A percentile compares a stretch with the other conserved stretches of the same genome.
Conservation (phyloP, 1,140 invertebrate genomes). For the Atta colombica region DNA sequence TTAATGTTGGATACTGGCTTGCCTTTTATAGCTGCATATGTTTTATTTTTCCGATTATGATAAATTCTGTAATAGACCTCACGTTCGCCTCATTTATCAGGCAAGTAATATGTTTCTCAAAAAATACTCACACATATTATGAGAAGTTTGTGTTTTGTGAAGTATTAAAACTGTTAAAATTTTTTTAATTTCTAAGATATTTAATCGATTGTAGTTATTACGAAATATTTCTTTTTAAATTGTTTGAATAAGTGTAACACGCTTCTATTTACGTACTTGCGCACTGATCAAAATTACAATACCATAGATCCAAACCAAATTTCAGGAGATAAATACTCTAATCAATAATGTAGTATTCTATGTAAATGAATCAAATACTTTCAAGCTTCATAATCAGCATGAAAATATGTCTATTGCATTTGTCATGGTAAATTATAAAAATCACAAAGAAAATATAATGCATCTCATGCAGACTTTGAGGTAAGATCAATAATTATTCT, state of each 20-base stretch:
- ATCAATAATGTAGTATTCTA: background rate
- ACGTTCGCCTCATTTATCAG: constrained; percentile 7
- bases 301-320: background rate
- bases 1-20: background rate
- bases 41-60: background rate
- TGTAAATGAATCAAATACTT: constrained; percentile 12
- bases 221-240: background rate
- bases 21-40: background rate
- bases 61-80: constrained; percentile 32
- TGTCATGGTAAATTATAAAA: background rate
- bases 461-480: constrained; percentile 37
- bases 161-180: background rate
- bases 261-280: background rate
- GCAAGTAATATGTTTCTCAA: constrained; percentile 26
- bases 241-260: background rate
- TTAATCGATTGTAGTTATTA: background rate
- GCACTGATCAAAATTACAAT: constrained; percentile 2
- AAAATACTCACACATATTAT: background rate
- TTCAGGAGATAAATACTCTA: constrained; percentile 11
- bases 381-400: background rate
- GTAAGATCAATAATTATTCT: constrained; percentile 7
- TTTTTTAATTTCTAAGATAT: background rate
- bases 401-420: background rate
- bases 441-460: background rate
- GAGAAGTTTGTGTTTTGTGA: background rate